These are phyloP conservation scores for Hoplostethus atlanticus DNA, from an alignment of 2,797 vertebrate species.

Conservation along the genomic window DNA sequence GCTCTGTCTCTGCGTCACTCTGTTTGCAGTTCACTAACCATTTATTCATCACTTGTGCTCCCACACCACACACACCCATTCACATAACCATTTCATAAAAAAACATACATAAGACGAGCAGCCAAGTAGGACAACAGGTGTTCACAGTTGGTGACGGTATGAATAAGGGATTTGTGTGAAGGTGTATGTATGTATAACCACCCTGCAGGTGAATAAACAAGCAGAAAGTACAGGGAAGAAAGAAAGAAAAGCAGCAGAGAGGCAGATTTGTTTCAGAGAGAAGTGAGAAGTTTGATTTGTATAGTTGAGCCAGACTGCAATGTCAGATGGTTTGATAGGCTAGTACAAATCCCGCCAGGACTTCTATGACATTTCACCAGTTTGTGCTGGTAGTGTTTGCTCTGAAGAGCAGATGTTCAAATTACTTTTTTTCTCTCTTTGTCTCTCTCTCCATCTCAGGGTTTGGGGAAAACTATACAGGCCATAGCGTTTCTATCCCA, in stretches of 20 bases:
- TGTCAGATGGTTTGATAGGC: neutral
- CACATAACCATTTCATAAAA: too few relatives aligned
- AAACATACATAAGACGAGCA: too few relatives aligned
- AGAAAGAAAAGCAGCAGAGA: neutral
- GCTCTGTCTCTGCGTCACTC: too few relatives aligned
- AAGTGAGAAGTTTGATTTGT: slow-evolving; percentile 7
- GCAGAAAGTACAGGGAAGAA: neutral
- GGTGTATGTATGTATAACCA: neutral
- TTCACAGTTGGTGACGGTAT: neutral
- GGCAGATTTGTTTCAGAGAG: slow-evolving; percentile 12
- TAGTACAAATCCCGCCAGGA: too few relatives aligned
- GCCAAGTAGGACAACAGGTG: too few relatives aligned
- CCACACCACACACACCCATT: too few relatives aligned
- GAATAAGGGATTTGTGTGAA: slow-evolving; percentile 3
- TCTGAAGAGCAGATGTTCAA: slow-evolving; percentile 25
- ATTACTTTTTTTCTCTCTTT: neutral
- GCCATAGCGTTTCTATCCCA: slow-evolving; percentile 95
- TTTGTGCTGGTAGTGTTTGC: neutral
- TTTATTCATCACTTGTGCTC: too few relatives aligned
- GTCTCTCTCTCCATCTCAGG: slow-evolving; percentile 78
- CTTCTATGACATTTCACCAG: neutral
- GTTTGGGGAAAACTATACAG: slow-evolving; percentile 98
- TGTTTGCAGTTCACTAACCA: too few relatives aligned
- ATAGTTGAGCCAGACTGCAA: neutral
- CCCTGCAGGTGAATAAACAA: slow-evolving; percentile 33